Percentiles rank a stretch among this genome's conserved stretches.
Conservation (phyloP, 2,113 vertebrate species). For the Thamnaconus septentrionalis region DNA sequence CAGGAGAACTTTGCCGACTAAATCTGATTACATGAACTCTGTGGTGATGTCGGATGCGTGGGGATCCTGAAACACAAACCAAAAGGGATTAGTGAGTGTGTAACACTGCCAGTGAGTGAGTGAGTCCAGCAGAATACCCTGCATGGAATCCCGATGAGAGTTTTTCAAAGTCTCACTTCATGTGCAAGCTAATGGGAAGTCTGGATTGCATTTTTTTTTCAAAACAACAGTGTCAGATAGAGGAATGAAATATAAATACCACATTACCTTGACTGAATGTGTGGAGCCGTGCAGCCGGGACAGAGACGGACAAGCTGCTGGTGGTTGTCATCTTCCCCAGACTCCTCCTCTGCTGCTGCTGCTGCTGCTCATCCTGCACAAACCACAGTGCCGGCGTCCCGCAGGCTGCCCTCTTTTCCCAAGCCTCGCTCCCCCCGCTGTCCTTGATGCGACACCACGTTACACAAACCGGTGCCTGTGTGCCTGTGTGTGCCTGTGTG, state of each 20-base stretch:
- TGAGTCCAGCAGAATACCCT: neutral
- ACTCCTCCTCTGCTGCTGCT: neutral
- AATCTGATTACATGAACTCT: conserved; percentile 29
- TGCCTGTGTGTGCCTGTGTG: conserved; percentile 11
- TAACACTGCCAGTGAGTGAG: neutral
- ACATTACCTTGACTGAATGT: neutral
- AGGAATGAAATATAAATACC: conserved; percentile 7
- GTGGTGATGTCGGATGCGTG: conserved; percentile 13
- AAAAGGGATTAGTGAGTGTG: neutral
- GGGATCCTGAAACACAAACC: conserved; percentile 36
- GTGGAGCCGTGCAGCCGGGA: conserved; percentile 40
- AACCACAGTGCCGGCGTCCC: conserved; percentile 24
- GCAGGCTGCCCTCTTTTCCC: conserved; percentile 27
- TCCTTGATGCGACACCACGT: conserved; percentile 36
- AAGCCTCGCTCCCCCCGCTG: conserved; percentile 31
- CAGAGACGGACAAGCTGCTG: conserved; percentile 5
- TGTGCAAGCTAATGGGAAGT: neutral
- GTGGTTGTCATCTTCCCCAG: conserved; percentile 39
- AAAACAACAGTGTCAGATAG: neutral
- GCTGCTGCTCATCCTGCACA: conserved; percentile 30
- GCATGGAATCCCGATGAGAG: neutral
- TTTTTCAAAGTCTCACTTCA: neutral
- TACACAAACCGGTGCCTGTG: conserved; percentile 28
- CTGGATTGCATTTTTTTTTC: too few relatives aligned
- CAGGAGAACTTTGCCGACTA: neutral